Evolutionary conservation across 1,140 invertebrate species (phyloP), one percentile per base, ranked within the genome.

Genomic region (Platyura marginata): DNA sequence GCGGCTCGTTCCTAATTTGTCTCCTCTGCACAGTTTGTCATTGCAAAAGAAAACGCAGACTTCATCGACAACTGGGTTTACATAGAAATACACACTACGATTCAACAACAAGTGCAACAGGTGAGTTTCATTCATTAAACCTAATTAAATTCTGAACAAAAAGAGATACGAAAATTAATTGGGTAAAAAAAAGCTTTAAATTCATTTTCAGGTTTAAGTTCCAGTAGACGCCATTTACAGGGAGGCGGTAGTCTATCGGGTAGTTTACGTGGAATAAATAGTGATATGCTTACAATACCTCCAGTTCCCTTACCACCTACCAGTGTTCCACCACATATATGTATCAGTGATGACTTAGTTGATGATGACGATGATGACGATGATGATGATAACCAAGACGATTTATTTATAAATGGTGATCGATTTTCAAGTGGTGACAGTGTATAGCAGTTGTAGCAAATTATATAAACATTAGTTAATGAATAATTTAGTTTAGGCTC

Each of bases 1-100:
- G 61, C 55, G 60, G 59, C 53, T 61, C 52, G 58, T 61, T 56
- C 59, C 59, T 61, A 61, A 61, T 58, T 49, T 61, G 59, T 61
- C 59, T 61, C 59, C 58, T 61, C 59, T 61, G 58, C 58, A 61
- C 53, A 57, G 56, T 61, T 48, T 61, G 51, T 61, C 58, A 61
- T 54, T 58, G 58, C 56, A 61, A 56, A 61, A 61, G 56, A 56
- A 59, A 56, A 53, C 57, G 59, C 46, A 53, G 55, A 40, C 58
- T 59, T 49, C 42, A 44, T 50, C 52, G 56, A 15, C 58, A 61
- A 46, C 48, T 61, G 48, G 58, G 57, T 29, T 49, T 61, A 43
- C 59, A 61, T 53, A 54, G 59, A 43, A 61, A 59, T 52, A 52
- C 55, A 38, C 59, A 59, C 36, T 61, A 61, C 40, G 59, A 61